Conservation (phyloP, 2,113 vertebrate species). For the Garra rufa region DNA sequence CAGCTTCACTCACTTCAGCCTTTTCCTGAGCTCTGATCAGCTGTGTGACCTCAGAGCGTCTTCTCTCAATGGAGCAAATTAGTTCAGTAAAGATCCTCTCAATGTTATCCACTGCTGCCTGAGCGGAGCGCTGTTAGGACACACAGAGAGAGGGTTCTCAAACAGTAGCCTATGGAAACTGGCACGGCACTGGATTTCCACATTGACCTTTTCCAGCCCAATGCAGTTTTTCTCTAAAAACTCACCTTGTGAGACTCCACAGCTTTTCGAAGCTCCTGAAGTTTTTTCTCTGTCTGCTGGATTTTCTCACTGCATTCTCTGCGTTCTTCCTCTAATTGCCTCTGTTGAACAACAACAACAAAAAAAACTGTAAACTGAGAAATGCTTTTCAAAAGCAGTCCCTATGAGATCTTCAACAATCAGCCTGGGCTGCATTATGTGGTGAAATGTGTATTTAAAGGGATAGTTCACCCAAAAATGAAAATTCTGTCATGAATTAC, state of each 20-base stretch:
- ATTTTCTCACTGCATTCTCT: neutral
- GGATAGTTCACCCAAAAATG: too few species aligned
- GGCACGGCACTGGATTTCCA: neutral
- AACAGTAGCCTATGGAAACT: neutral
- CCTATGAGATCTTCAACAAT: too few species aligned
- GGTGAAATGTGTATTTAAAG: too few species aligned
- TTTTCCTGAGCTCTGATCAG: neutral
- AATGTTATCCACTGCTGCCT: neutral
- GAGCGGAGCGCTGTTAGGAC: conserved; percentile 37
- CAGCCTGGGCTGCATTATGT: too few species aligned
- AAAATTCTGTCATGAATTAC: too few species aligned
- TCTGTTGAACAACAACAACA: conserved; percentile 23
- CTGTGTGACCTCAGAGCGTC: neutral
- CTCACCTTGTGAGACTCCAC: conserved; percentile 15
- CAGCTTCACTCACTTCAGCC: conserved; percentile 18
- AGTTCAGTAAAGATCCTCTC: neutral
- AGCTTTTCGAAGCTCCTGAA: neutral
- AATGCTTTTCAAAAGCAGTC: too few species aligned
- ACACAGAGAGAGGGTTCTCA: neutral
- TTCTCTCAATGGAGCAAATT: neutral
- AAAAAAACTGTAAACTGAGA: neutral
- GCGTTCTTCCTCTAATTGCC: neutral
- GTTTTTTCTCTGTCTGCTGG: neutral
- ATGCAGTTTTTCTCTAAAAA: neutral
- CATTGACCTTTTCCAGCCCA: neutral